Base-by-base conservation (phyloP, 2,888 invertebrate species). In the Gibbula magus region DNA sequence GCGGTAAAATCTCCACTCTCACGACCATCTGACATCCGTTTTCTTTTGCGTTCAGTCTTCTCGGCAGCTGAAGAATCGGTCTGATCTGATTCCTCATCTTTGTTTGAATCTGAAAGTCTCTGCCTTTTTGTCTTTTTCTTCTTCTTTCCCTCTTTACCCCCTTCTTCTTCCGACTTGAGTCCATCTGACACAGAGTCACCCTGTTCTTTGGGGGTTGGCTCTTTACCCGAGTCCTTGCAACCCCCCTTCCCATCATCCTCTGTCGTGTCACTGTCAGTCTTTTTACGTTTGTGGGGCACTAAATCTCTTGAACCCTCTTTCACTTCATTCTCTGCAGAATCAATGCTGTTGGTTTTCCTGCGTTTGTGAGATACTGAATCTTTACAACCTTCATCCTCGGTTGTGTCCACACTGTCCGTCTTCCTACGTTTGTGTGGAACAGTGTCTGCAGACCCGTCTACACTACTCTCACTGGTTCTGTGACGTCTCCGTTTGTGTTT, bases 401-500 rank as follows among this genome's bases (percentile, higher is more conserved):
- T 29, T n/a, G 75, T 52, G 53, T 75, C 77, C 18, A 35, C 45
- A 18, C 29, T 45, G 52, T 77, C 79, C 53, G 79, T 25, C 79
- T 82, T 83, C 20, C 13, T 51, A 77, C 81, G 83, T 73, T 82
- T 84, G 56, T 80, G 80, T 16, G 83, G 83, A 20, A 79, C 66
- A n/a, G 51, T 45, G 25, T 79, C 80, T 20, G 45, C 20, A 76
- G 39, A 77, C 29, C 75, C 29, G 70, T 86, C 87, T n/a, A 79
- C 75, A 79, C 85, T 86, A 52, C 83, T 83, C 54, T 86, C 88
- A 84, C 86, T 88, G 13, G 81, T 81, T 45, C 82, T 78, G 76
- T 86, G 80, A 61, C 79, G 79, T 8, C 84, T 78, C 73, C 83
- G 85, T 29, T 73, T 81, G 45, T 53, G 54, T 39, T 73, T 80